phyloP scores from a whole-genome alignment of 2,888 invertebrate species.

The Chloromyia formosa region DNA sequence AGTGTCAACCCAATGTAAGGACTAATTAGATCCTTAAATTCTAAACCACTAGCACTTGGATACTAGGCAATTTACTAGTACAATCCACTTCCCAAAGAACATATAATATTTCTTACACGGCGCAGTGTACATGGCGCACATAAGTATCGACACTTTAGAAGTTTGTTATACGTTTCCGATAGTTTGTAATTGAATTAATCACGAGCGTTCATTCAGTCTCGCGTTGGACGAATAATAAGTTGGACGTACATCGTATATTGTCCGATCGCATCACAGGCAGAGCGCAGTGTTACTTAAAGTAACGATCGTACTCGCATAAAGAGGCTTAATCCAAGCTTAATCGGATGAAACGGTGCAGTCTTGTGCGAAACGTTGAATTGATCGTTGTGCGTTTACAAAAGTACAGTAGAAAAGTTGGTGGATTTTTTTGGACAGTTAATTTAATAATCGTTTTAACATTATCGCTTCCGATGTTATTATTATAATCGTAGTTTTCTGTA shows the following conservation, averaged over 20 bases:
- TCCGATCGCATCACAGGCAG: slow-evolving; percentile 18
- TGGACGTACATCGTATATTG: slow-evolving; percentile 2
- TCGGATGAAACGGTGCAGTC: slow-evolving; percentile 23
- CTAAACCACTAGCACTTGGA: too few relatives aligned
- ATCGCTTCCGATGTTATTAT: too few relatives aligned
- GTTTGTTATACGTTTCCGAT: slow-evolving; percentile 1
- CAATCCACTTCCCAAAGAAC: too few relatives aligned
- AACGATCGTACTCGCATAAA: background rate
- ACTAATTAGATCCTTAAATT: too few relatives aligned
- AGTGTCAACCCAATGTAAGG: too few relatives aligned
- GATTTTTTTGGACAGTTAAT: too few relatives aligned
- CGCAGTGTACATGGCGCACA: too few relatives aligned
- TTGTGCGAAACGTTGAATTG: slow-evolving; percentile 20
- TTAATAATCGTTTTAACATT: too few relatives aligned
- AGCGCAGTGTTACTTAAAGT: background rate
- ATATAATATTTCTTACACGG: too few relatives aligned
- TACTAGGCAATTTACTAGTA: too few relatives aligned
- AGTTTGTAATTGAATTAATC: slow-evolving; percentile 26
- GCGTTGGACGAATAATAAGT: slow-evolving; percentile 22
- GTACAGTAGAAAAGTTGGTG: background rate
- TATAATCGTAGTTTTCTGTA: too few relatives aligned
- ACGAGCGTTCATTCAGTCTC: slow-evolving; percentile 17
- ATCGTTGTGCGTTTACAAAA: slow-evolving; percentile 3
- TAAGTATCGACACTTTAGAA: background rate
- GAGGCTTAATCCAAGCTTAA: slow-evolving; percentile 28